A percentile compares a stretch with the other conserved stretches of the same genome.
These are phyloP conservation scores for Palythoa grandiflora DNA, from an alignment of 92 coral and sea anemone genomes.

Conservation along the genomic window DNA sequence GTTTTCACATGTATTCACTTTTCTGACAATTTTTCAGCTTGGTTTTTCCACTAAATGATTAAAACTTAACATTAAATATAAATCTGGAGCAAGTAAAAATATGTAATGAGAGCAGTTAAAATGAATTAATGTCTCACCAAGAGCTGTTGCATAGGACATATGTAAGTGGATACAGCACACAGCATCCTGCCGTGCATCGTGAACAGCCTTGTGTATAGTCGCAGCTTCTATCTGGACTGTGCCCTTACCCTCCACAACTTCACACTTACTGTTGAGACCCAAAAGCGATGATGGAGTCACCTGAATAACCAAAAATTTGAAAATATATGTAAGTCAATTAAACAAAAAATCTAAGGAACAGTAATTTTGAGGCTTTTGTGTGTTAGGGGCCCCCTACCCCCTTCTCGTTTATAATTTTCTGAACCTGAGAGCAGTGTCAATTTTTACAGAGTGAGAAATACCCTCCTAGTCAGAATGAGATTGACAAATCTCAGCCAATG, in stretches of 20 bases:
- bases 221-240: slow-evolving; percentile 48
- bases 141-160: slow-evolving; percentile 68
- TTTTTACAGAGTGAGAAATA: too few relatives aligned
- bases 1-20: too few relatives aligned
- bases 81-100: background rate
- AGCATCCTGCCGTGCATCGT: slow-evolving; percentile 64
- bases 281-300: slow-evolving; percentile 76
- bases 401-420: too few relatives aligned
- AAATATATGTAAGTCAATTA: background rate
- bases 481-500: too few relatives aligned
- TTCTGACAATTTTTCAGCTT: too few relatives aligned
- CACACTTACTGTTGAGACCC: slow-evolving; percentile 53
- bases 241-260: slow-evolving; percentile 76
- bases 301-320: slow-evolving; percentile 2
- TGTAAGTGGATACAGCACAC: slow-evolving; percentile 73
- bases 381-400: too few relatives aligned
- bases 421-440: too few relatives aligned
- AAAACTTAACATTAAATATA: background rate
- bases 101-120: background rate
- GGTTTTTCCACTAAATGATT: background rate
- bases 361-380: too few relatives aligned
- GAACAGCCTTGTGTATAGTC: slow-evolving; percentile 66
- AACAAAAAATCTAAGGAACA: too few relatives aligned
- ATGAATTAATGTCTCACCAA: slow-evolving; percentile 46
- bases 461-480: too few relatives aligned